These are phyloP conservation scores for Schizopygopsis malacanthus DNA, from an alignment of 2,797 vertebrate species.

Conservation along the genomic window DNA sequence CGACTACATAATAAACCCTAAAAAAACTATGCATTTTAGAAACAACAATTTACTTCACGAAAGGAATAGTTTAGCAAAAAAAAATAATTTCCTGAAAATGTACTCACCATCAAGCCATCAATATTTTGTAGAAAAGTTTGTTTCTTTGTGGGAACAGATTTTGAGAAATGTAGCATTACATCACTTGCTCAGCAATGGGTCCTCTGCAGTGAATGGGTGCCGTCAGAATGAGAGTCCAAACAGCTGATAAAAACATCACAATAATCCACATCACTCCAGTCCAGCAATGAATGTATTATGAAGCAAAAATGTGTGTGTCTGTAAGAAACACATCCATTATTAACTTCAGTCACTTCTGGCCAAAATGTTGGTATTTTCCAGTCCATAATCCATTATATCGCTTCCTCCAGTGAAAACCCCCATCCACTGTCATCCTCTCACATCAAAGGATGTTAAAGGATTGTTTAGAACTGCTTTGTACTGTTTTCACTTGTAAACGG, in stretches of 20 bases:
- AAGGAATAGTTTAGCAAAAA: not conserved
- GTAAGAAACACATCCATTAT: not conserved
- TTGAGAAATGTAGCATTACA: not conserved
- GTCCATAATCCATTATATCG: not conserved
- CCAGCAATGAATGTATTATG: not conserved
- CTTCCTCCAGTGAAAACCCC: not conserved
- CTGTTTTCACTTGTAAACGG: not conserved
- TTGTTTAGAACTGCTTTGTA: not conserved
- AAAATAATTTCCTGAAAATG: not conserved
- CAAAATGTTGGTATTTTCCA: not conserved
- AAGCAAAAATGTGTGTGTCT: not conserved
- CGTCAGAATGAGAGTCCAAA: not conserved
- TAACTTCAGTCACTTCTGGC: not conserved
- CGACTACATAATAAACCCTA: not conserved
- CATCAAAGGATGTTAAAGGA: not conserved
- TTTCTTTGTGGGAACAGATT: not conserved
- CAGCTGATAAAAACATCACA: not conserved
- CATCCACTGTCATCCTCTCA: not conserved
- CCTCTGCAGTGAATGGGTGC: not conserved
- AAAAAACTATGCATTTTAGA: not conserved
- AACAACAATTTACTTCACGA: not conserved
- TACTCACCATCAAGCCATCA: not conserved
- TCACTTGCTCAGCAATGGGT: not conserved
- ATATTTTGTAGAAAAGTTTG: not conserved
- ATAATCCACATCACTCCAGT: not conserved